Evolutionary conservation across 2,113 vertebrate genomes (phyloP).

Genomic region (Rhinopomastus cyanomelas): DNA sequence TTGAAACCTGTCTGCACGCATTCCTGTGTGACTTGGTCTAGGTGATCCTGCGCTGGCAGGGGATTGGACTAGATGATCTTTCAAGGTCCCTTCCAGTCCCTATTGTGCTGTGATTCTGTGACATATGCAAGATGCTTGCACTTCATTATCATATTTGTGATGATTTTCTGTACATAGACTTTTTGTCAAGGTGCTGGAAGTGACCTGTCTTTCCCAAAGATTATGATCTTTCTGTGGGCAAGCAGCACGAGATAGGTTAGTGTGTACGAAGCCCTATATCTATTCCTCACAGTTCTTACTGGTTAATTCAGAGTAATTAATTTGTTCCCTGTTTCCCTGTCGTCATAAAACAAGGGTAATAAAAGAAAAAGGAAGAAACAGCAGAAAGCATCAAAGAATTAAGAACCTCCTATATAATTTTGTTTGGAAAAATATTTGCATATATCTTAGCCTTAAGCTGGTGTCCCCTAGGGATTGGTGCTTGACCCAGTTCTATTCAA

Average conservation of each 20-base stretch:
- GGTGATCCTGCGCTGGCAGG: too few relatives aligned
- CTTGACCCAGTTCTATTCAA: too few relatives aligned
- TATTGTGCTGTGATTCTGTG: too few relatives aligned
- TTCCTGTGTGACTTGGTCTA: too few relatives aligned
- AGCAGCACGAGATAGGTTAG: neutral
- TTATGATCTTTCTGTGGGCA: neutral
- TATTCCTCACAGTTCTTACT: neutral
- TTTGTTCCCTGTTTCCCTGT: neutral
- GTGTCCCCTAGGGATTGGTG: too few relatives aligned
- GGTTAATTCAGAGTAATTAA: neutral
- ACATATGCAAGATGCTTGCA: neutral
- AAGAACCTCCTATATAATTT: neutral
- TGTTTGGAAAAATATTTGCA: neutral
- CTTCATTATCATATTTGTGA: neutral
- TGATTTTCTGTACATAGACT: neutral
- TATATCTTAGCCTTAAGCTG: neutral
- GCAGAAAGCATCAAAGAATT: neutral
- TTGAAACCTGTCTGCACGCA: too few relatives aligned
- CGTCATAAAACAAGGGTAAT: neutral
- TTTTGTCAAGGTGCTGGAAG: neutral
- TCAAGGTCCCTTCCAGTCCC: too few relatives aligned
- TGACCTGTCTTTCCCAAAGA: neutral
- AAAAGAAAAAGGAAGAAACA: neutral
- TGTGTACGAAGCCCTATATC: neutral
- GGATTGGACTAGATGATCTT: too few relatives aligned